These are phyloP conservation scores for Panonychus citri DNA, from an alignment of 1,140 invertebrate genomes.

Conservation along the genomic window DNA sequence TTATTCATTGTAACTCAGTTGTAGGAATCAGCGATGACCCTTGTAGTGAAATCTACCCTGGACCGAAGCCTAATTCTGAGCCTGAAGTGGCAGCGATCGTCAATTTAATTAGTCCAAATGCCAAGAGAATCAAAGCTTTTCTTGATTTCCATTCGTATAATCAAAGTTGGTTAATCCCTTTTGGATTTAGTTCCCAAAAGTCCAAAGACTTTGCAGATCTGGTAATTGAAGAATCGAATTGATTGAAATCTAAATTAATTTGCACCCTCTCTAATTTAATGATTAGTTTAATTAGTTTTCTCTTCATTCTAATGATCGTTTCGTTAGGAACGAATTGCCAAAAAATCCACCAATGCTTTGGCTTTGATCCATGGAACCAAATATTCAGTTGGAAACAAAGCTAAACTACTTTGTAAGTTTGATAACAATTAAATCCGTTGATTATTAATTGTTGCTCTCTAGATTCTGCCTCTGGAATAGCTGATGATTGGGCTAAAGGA, in stretches of 20 bases:
- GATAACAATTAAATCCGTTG: no score
- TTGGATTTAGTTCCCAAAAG: conserved; percentile 32
- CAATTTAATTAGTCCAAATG: conserved; percentile 13
- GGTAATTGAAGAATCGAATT: no score
- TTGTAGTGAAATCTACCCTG: conserved; percentile 16
- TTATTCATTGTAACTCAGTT: conserved; percentile 15
- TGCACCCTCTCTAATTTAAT: no score
- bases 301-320: no score
- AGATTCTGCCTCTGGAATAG: neutral
- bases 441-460: no score
- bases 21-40: conserved; percentile 10
- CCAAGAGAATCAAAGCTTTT: conserved; percentile 7
- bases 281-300: no score
- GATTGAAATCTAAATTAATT: no score
- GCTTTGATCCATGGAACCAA: no score
- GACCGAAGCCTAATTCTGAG: conserved; percentile 18
- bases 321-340: no score
- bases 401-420: no score
- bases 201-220: neutral
- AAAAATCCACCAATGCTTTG: no score
- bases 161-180: conserved; percentile 34
- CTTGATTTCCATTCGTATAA: conserved; percentile 16
- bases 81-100: conserved; percentile 18
- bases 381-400: no score
- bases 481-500: conserved; percentile 24